Conservation (phyloP, 2,888 invertebrate genomes). For the Caenorhabditis sp. region DNA sequence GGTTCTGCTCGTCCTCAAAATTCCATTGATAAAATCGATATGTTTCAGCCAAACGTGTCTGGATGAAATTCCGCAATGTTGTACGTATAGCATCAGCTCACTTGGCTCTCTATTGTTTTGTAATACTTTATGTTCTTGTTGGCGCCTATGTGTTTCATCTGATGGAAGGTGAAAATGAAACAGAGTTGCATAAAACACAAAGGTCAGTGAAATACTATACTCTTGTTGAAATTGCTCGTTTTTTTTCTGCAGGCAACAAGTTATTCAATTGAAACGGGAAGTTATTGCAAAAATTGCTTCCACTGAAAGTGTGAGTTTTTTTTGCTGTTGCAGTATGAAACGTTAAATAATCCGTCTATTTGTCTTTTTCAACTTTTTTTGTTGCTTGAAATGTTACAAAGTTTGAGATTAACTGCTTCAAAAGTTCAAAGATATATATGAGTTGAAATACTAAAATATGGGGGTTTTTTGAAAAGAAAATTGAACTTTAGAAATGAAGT, state of each 20-base stretch:
- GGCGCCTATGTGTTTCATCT: constrained; percentile 63
- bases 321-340: too few relatives aligned
- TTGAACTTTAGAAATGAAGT: too few relatives aligned
- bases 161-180: constrained; percentile 64
- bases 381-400: too few relatives aligned
- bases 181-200: constrained; percentile 53
- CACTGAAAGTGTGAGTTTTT: constrained; percentile 43
- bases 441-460: too few relatives aligned
- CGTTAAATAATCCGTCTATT: too few relatives aligned
- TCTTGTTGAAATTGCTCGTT: too few relatives aligned
- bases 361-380: too few relatives aligned
- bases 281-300: constrained; percentile 49
- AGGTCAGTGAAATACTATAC: constrained; percentile 13
- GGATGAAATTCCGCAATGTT: constrained; percentile 56
- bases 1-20: too few relatives aligned
- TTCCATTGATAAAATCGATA: too few relatives aligned
- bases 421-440: too few relatives aligned
- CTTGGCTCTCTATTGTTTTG: constrained; percentile 63
- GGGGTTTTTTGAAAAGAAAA: too few relatives aligned
- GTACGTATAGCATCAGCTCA: constrained; percentile 62
- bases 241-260: constrained; percentile 24
- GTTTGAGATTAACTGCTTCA: too few relatives aligned
- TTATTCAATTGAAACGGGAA: constrained; percentile 44
- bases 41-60: constrained; percentile 42
- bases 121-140: constrained; percentile 60